Evolutionary conservation across 2,888 invertebrate species (phyloP), one percentile per base, ranked within the genome.

Genomic region (Drosophila testacea): DNA sequence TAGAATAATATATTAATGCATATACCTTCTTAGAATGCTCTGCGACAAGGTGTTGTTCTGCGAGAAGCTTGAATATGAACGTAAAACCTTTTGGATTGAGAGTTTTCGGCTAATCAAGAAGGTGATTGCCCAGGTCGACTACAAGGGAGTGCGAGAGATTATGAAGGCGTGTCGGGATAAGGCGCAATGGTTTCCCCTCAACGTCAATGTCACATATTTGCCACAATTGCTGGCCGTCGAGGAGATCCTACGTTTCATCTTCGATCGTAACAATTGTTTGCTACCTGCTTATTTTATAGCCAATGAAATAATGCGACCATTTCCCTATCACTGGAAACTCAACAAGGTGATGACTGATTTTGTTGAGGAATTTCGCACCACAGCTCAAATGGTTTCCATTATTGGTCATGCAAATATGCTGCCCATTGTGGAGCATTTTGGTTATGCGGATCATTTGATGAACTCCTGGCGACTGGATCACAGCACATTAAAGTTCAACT

Each of bases 371-470:
- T 99, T 99, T 92, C 95, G 97, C 75, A 95, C 96, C 11, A 96
- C 97, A 69, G 98, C 98, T 0, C 98, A 99, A 93, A 98, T 99
- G 97, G 97, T 98, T 0, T 97, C 98, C 0, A 97, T 98, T 62
- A 95, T 97, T 76, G 97, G 97, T 0, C 96, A 98, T 83, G 95
- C 97, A 0, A 95, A 96, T 90, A 96, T 99, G 96, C 93, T 98
- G 55, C 99, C 99, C 0, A 97, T 99, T 13, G 98, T 98, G 0
- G 98, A 98, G 83, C 97, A 98, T 91, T 96, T 97, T 52, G 97
- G 97, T 6, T 97, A 97, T 91, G 96, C 97, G 0, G 97, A 97
- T 92, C 96, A 97, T 90, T 94, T 97, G 52, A 96, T 97, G 56
- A 97, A 97, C 92, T 97, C 98, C 0, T 99, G 99, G 99, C 95